Base-by-base conservation (phyloP, 2,113 vertebrate species). In the Corythornis cristatus region DNA sequence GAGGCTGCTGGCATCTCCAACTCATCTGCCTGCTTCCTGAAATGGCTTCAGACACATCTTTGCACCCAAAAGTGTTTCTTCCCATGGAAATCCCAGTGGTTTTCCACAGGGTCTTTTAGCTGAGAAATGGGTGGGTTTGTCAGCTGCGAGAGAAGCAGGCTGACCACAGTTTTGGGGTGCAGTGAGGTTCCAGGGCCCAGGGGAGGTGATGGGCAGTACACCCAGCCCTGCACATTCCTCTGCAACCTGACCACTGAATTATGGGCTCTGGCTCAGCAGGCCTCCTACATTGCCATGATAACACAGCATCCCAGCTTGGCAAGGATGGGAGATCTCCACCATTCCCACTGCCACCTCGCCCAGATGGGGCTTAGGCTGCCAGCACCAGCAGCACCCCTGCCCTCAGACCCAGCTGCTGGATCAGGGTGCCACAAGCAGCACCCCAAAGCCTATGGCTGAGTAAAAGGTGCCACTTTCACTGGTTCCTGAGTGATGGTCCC, bases 301-400 rank as follows among this genome's bases (percentile, higher is more conserved):
- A 95, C 91, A 84, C 78, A 82, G 90, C 92, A 96, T 94, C 94
- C 94, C 89, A 35, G 91, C 87, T n/a, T 45, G 8, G 77, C 45
- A 56, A 71, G 83, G 89, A 62, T 4, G 5, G 68, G 57, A 74
- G 56, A 57, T 46, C 72, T 93, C 65, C 6, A 3, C 53, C 58
- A 67, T 88, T 51, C 76, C 77, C 80, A 60, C 28, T n/a, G 0
- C 8, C 0, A 4, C 83, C 80, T 62, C 3, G 0, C 74, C 74
- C 1, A 2, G 66, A 15, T 68, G 2, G 0, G 1, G 62, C 51
- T 53, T 56, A 2, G 83, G 40, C 16, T 46, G 73, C n/a, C 0
- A 2, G 40, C 29, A 20, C 23, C 11, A 61, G 83, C 65, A 43
- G 60, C 31, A 5, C 33, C 57, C 10, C 68, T 66, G 54, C 33